Evolutionary conservation across 2,113 vertebrate genomes (phyloP), one percentile per base, ranked within the genome.

Genomic region (Mionectes macconnelli): DNA sequence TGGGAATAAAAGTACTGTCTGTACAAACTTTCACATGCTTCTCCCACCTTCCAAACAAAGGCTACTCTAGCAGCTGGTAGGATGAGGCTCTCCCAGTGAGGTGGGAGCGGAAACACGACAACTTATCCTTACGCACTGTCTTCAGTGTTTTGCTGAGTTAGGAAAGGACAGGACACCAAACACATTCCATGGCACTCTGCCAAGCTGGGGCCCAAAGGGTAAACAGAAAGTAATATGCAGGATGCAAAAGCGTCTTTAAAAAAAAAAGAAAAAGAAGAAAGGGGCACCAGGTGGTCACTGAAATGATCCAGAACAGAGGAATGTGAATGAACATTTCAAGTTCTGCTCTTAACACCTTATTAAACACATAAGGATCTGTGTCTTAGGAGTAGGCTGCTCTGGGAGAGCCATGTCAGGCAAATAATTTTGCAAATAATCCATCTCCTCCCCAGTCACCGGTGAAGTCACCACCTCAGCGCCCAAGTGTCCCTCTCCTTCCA

Each of bases 141-240:
- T 91, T 90, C 16, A 25, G 55, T 80, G 75, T 88, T 96, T 85
- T 77, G 78, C 50, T 67, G 85, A 90, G 64, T 55, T 94, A 62
- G 72, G 74, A 79, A 83, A 50, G 70, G 82, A 86, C 83, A 72
- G 82, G 67, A 96, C 82, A 95, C 49, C 68, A 67, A 90, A 56
- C 68, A 59, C 84, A 95, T 93, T 93, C 88, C 66, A 44, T 80
- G 96, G 94, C 88, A 56, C 40, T 47, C 80, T 94, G 85, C 94
- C 92, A 95, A 74, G 67, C 72, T 75, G 85, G 64, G 90, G 90
- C 92, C 89, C 88, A 92, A 84, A 80, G 76, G 52, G 47, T 86
- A 80, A 90, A 86, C 60, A 96, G 68, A 93, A 89, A 88, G 76
- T 63, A 79, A 75, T 7, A 49, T 33, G 22, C 63, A 69, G 72